Evolutionary conservation across 2,797 vertebrate genomes (phyloP).

Genomic region (Martes flavigula): DNA sequence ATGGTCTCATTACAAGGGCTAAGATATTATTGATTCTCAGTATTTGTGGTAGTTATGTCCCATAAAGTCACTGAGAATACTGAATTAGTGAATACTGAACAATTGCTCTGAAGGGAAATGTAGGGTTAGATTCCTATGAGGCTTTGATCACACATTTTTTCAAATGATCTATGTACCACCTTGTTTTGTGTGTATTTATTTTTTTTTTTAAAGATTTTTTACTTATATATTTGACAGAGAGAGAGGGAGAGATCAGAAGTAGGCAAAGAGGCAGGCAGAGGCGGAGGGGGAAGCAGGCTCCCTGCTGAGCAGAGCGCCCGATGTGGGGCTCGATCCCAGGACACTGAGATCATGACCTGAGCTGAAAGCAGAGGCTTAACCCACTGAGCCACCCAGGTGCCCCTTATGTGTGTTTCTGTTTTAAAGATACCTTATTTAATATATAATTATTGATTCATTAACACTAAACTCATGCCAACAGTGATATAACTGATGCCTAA

Average conservation of each 20-base stretch:
- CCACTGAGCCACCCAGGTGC: no score
- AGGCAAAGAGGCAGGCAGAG: no score
- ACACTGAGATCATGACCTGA: no score
- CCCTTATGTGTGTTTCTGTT: not conserved
- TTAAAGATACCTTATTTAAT: not conserved
- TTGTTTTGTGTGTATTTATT: not conserved
- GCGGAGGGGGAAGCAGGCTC: no score
- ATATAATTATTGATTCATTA: not conserved
- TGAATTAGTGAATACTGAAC: not conserved
- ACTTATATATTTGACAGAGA: no score
- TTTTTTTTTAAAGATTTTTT: no score
- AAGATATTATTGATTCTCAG: not conserved
- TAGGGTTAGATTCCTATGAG: not conserved
- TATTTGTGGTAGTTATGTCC: not conserved
- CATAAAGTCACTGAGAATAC: not conserved
- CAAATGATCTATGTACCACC: not conserved
- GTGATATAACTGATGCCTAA: not conserved
- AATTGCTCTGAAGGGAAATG: not conserved
- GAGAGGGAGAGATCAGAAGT: no score
- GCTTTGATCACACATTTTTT: not conserved
- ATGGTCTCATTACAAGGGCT: not conserved
- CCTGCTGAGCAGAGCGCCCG: no score
- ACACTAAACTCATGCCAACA: not conserved
- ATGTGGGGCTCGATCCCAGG: no score
- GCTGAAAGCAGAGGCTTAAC: no score